Percentiles rank a stretch among this genome's conserved stretches.
phyloP scores from a whole-genome alignment of 2,797 vertebrate genomes.

The Channa striata region DNA sequence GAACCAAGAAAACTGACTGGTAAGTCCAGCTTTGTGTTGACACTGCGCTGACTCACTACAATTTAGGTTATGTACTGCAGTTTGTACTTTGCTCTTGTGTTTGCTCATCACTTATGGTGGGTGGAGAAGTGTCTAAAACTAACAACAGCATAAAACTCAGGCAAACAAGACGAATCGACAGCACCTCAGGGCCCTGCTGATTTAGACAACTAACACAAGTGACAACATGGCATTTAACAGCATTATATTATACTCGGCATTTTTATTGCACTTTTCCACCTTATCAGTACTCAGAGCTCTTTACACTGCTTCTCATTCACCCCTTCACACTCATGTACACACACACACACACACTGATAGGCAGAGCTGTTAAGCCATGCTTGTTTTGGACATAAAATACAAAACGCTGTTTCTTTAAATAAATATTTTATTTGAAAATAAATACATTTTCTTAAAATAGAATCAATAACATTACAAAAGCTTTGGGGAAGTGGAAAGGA shows the following conservation, averaged over 20 bases:
- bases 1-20: slow-evolving; percentile 5
- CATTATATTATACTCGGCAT: not conserved
- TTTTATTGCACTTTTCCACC: too few relatives aligned
- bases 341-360: too few relatives aligned
- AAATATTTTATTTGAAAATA: slow-evolving; percentile 92
- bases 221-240: not conserved
- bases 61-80: slow-evolving; percentile 26
- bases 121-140: slow-evolving; percentile 34
- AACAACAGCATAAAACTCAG: slow-evolving; percentile 23
- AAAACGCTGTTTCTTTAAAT: slow-evolving; percentile 81
- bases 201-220: not conserved
- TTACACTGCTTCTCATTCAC: too few relatives aligned
- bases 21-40: slow-evolving; percentile 33
- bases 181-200: not conserved
- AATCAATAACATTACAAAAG: slow-evolving; percentile 88
- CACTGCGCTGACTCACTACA: slow-evolving; percentile 48
- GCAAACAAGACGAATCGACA: slow-evolving; percentile 20
- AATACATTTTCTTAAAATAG: slow-evolving; percentile 89
- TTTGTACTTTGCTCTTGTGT: slow-evolving; percentile 49
- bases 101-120: slow-evolving; percentile 47
- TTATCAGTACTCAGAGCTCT: too few relatives aligned
- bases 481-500: slow-evolving; percentile 60
- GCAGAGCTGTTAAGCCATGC: too few relatives aligned
- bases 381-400: not conserved
- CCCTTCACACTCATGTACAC: too few relatives aligned